phyloP scores from a whole-genome alignment of 1,140 invertebrate genomes.

The Leucophenga varia region DNA sequence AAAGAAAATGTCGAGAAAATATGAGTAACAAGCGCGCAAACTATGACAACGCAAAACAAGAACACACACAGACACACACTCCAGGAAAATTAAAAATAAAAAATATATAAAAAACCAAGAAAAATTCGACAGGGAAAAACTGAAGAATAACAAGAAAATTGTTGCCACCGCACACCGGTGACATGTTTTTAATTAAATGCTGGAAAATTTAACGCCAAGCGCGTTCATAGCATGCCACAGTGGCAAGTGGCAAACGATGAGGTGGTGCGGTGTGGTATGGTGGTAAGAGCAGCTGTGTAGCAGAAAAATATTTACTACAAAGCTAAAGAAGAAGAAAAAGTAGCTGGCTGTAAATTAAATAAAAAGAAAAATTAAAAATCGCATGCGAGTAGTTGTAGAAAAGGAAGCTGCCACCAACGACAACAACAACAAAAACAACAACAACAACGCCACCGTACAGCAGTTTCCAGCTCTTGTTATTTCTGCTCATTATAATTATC shows the following conservation, averaged over 20 bases:
- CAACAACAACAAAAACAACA: too few relatives aligned
- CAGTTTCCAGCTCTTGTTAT: not conserved
- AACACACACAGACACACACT: too few relatives aligned
- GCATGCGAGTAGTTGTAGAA: not conserved
- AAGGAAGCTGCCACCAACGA: not conserved
- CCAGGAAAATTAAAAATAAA: too few relatives aligned
- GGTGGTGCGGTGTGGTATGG: not conserved
- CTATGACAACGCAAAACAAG: too few relatives aligned
- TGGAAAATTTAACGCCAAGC: conserved; percentile 37
- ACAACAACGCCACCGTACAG: too few relatives aligned
- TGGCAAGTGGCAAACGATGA: too few relatives aligned
- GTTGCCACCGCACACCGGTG: conserved; percentile 10
- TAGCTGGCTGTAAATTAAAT: too few relatives aligned
- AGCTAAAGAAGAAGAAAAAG: too few relatives aligned
- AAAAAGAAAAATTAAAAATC: conserved; percentile 5
- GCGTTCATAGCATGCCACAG: conserved; percentile 19
- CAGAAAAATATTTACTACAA: too few relatives aligned
- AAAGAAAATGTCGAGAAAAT: too few relatives aligned
- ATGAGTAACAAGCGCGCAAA: too few relatives aligned
- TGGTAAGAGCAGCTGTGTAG: not conserved
- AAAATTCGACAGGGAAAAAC: conserved; percentile 12
- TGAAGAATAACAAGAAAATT: not conserved
- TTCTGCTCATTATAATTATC: too few relatives aligned
- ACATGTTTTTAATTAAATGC: conserved; percentile 41
- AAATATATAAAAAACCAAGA: conserved; percentile 14